Evolutionary conservation across 2,888 invertebrate species (phyloP).

Genomic region (Drosophila paramelanica): DNA sequence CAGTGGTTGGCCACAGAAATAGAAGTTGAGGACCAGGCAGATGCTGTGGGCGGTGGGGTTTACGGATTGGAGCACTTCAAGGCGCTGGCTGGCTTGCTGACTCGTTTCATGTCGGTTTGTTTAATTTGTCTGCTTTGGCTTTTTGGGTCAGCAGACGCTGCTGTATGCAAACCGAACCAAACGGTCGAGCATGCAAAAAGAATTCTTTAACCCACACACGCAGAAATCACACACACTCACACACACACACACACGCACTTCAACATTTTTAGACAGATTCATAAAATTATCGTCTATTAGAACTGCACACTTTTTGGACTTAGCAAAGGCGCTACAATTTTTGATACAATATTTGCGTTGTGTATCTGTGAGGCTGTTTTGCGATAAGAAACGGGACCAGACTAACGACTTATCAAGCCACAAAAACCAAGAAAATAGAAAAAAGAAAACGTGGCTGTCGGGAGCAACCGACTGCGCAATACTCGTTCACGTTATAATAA

Average conservation of each 20-base stretch:
- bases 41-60: conserved; percentile 12
- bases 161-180: background rate
- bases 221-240: background rate
- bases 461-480: too few species aligned
- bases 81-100: conserved; percentile 57
- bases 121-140: conserved; percentile 74
- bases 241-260: background rate
- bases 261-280: conserved; percentile 14
- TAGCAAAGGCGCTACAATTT: conserved; percentile 31
- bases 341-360: conserved; percentile 37
- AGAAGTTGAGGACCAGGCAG: conserved; percentile 45
- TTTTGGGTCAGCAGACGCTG: conserved; percentile 58
- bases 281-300: conserved; percentile 3
- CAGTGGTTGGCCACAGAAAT: conserved; percentile 64
- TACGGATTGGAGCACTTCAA: conserved; percentile 63
- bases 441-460: conserved; percentile 1
- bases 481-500: too few species aligned
- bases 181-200: conserved; percentile 41
- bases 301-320: background rate
- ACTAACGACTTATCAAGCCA: conserved; percentile 33
- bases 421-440: background rate
- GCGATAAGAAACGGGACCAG: conserved; percentile 26
- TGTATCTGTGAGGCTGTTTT: conserved; percentile 30
- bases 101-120: conserved; percentile 64
- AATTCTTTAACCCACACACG: conserved; percentile 13